These are phyloP conservation scores for Temnothorax rugatulus DNA, from an alignment of 2,888 invertebrate genomes.

Conservation along the genomic window DNA sequence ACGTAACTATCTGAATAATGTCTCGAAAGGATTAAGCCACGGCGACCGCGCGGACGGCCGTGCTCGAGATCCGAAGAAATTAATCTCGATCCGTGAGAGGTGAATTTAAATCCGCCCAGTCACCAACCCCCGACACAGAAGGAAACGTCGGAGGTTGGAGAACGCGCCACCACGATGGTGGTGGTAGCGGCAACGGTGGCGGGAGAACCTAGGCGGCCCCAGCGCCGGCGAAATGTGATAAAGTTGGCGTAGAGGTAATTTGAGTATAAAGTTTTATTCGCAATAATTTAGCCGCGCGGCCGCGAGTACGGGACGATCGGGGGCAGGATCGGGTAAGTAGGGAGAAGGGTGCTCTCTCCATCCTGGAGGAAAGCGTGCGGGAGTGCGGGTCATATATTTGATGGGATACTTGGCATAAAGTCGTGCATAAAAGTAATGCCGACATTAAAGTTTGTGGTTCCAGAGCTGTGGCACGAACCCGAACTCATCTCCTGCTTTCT, in stretches of 20 bases:
- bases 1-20: slow-evolving; percentile 12
- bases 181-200: slow-evolving; percentile 34
- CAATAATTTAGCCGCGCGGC: slow-evolving; percentile 83
- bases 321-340: slow-evolving; percentile 30
- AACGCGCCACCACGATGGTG: slow-evolving; percentile 28
- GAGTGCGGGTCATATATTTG: slow-evolving; percentile 85
- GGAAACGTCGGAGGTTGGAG: slow-evolving; percentile 63
- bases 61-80: slow-evolving; percentile 62
- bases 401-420: slow-evolving; percentile 86
- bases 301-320: slow-evolving; percentile 66
- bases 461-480: slow-evolving; percentile 82
- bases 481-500: slow-evolving; percentile 52
- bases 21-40: slow-evolving; percentile 26
- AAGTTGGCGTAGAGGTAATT: slow-evolving; percentile 86
- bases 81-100: slow-evolving; percentile 58
- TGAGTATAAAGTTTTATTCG: slow-evolving; percentile 86
- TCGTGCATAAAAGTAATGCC: slow-evolving; percentile 86
- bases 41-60: not conserved
- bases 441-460: slow-evolving; percentile 86
- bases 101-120: slow-evolving; percentile 65
- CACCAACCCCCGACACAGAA: slow-evolving; percentile 55
- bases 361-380: slow-evolving; percentile 69
- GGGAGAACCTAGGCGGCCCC: slow-evolving; percentile 52
- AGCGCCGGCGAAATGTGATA: slow-evolving; percentile 82
- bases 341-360: slow-evolving; percentile 60